These are phyloP conservation scores for Drosophila stalkeri DNA, from an alignment of 2,888 invertebrate species.

Conservation along the genomic window DNA sequence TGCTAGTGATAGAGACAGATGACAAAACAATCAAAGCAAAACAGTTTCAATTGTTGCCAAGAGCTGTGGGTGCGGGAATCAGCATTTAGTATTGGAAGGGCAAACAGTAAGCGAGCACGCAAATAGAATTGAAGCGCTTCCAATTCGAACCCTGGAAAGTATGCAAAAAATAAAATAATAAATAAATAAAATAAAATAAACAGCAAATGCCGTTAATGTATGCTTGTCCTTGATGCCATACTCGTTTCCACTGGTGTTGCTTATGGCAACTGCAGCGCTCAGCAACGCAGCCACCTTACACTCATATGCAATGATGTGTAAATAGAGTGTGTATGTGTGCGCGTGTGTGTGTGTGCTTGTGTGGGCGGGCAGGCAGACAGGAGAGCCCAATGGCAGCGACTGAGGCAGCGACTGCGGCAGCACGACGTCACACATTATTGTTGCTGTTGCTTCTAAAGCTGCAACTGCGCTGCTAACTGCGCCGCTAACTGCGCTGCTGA, in stretches of 20 bases:
- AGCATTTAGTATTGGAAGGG: neutral
- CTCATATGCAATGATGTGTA: constrained; percentile 7
- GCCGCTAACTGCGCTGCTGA: constrained; percentile 51
- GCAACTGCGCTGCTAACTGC: constrained; percentile 19
- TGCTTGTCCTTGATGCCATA: constrained; percentile 50
- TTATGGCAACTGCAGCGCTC: constrained; percentile 5
- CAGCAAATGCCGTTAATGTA: constrained; percentile 16
- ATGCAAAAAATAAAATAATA: constrained; percentile 51
- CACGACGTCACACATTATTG: constrained; percentile 40
- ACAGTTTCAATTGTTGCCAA: constrained; percentile 16
- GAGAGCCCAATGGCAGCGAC: constrained; percentile 20
- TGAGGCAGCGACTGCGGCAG: constrained; percentile 10
- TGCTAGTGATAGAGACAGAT: constrained; percentile 4
- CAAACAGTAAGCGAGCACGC: constrained; percentile 4
- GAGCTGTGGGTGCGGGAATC: neutral
- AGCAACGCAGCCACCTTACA: neutral
- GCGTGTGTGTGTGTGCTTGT: neutral
- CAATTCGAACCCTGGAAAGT: constrained; percentile 47
- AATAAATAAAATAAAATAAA: constrained; percentile 1
- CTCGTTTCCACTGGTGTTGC: constrained; percentile 13
- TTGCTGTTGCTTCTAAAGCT: constrained; percentile 32
- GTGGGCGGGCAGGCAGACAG: constrained; percentile 7
- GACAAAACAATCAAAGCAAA: constrained; percentile 32
- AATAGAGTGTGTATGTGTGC: constrained; percentile 1
- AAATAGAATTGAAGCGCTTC: constrained; percentile 7